Evolutionary conservation across 2,888 invertebrate genomes (phyloP).

Genomic region (Mactromeris polynyma): DNA sequence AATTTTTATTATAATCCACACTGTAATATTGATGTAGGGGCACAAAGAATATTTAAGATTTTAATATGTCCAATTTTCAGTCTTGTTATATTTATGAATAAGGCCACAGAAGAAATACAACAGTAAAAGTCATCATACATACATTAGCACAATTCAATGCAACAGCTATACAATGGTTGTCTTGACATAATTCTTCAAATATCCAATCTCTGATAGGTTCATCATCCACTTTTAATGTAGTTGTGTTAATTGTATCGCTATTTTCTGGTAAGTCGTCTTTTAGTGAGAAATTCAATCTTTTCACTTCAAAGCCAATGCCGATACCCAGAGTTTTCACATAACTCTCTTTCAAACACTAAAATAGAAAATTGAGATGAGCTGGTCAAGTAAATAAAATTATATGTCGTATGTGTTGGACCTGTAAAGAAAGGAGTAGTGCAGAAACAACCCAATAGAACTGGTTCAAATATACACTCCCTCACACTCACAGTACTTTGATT

Average conservation of each 20-base stretch:
- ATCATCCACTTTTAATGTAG: slow-evolving; percentile 90
- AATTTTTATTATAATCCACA: no score
- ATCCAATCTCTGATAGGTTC: slow-evolving; percentile 90
- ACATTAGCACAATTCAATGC: slow-evolving; percentile 60
- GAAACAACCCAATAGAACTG: no score
- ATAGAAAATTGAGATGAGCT: slow-evolving; percentile 18
- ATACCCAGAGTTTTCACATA: slow-evolving; percentile 96
- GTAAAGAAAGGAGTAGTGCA: no score
- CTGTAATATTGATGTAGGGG: no score
- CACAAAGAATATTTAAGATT: no score
- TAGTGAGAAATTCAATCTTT: slow-evolving; percentile 92
- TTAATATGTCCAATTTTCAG: no score
- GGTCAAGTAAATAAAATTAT: no score
- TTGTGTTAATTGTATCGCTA: slow-evolving; percentile 88
- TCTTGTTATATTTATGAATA: no score
- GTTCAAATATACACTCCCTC: no score
- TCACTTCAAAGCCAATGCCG: slow-evolving; percentile 93
- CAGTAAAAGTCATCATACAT: not conserved
- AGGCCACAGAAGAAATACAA: no score
- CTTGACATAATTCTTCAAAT: slow-evolving; percentile 94
- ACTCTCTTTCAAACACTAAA: slow-evolving; percentile 95
- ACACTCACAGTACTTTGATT: no score
- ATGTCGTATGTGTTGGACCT: no score
- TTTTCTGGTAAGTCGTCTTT: slow-evolving; percentile 52
- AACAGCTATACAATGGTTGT: slow-evolving; percentile 93